These are phyloP conservation scores for Zaprionus gabonicus DNA, from an alignment of 1,140 invertebrate genomes.

Conservation along the genomic window DNA sequence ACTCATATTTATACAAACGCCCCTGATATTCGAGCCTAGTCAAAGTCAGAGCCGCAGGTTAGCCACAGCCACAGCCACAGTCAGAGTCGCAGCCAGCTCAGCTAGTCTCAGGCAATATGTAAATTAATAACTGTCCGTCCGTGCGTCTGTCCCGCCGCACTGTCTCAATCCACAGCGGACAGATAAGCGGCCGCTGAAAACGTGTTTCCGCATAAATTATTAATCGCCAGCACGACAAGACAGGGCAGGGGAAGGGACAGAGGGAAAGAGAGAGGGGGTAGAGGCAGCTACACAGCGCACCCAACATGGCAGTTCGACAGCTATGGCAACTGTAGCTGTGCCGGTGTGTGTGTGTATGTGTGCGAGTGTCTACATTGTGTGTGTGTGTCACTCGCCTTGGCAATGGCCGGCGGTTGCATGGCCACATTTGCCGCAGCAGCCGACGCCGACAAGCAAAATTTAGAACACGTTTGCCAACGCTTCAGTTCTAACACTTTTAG, in stretches of 20 bases:
- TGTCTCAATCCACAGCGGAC: constrained; percentile 22
- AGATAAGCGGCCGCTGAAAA: constrained; percentile 68
- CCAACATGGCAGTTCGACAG: constrained; percentile 29
- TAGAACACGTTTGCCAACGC: not conserved
- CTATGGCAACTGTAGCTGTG: constrained; percentile 23
- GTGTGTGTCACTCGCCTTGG: constrained; percentile 8
- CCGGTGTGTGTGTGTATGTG: not conserved
- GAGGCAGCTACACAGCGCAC: constrained; percentile 3
- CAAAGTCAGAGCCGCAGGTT: constrained; percentile 32
- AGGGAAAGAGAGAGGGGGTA: not conserved
- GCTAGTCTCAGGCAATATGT: constrained; percentile 60
- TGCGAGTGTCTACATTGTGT: constrained; percentile 8
- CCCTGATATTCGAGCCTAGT: constrained; percentile 71
- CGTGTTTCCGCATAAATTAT: constrained; percentile 81
- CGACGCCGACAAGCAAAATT: not conserved
- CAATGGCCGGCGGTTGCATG: constrained; percentile 20
- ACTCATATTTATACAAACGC: constrained; percentile 82
- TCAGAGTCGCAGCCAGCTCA: not conserved
- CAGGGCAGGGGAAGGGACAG: not conserved
- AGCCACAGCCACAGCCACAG: not conserved
- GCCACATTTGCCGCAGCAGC: not conserved
- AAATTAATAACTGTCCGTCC: constrained; percentile 50
- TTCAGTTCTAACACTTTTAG: not conserved
- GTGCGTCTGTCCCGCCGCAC: not conserved
- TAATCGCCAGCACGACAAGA: constrained; percentile 46